A percentile compares a stretch with the other conserved stretches of the same genome.
phyloP scores from a whole-genome alignment of 1,140 invertebrate species.

The Drosophila albomicans region DNA sequence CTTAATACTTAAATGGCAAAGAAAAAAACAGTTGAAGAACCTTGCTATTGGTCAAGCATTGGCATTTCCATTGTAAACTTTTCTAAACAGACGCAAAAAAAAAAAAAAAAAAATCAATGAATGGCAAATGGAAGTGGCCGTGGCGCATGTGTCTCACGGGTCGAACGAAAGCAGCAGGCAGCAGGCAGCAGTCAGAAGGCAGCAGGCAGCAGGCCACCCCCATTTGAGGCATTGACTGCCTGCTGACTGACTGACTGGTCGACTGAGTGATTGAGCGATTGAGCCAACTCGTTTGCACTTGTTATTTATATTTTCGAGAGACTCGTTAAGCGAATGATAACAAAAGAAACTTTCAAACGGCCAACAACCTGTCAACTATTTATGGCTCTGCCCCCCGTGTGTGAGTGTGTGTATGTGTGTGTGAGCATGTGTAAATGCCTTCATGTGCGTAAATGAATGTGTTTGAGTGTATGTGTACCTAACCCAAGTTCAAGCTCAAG shows the following conservation, averaged over 20 bases:
- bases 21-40: constrained; percentile 18
- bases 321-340: constrained; percentile 54
- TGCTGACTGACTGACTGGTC: neutral
- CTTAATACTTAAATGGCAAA: neutral
- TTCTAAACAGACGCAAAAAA: constrained; percentile 20
- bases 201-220: neutral
- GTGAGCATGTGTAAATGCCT: constrained; percentile 8
- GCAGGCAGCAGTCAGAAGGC: neutral
- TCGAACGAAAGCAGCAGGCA: constrained; percentile 16
- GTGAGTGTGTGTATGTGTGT: constrained; percentile 7
- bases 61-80: constrained; percentile 32
- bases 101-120: constrained; percentile 74
- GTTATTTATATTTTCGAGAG: constrained; percentile 57
- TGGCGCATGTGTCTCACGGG: constrained; percentile 76
- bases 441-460: constrained; percentile 4
- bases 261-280: constrained; percentile 22
- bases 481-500: constrained; percentile 58
- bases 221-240: neutral
- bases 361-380: constrained; percentile 56
- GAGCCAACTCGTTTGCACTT: constrained; percentile 32
- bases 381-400: constrained; percentile 24
- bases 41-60: constrained; percentile 25
- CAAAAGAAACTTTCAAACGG: constrained; percentile 68
- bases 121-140: constrained; percentile 78
- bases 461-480: constrained; percentile 4